These are phyloP conservation scores for Globia sparganii DNA, from an alignment of 2,888 invertebrate genomes.

Conservation along the genomic window DNA sequence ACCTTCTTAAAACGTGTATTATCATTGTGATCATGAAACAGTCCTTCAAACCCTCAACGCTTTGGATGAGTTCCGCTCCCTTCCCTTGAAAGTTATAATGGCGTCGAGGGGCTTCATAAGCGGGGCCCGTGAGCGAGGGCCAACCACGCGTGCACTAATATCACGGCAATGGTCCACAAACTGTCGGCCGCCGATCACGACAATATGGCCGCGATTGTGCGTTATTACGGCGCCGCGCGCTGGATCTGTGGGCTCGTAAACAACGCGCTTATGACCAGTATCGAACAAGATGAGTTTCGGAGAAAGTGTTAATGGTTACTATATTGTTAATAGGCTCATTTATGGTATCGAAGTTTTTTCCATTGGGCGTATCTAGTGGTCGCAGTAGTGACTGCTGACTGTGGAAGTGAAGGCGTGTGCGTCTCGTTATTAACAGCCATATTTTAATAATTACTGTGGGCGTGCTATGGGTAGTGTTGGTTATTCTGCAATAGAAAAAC, in stretches of 20 bases:
- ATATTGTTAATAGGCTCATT: slow-evolving; percentile 9
- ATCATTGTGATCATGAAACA: slow-evolving; percentile 35
- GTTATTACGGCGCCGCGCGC: slow-evolving; percentile 18
- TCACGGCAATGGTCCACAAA: slow-evolving; percentile 43
- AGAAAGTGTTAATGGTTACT: slow-evolving; percentile 2
- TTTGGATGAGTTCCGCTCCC: slow-evolving; percentile 1
- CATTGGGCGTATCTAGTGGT: not conserved
- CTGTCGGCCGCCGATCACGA: slow-evolving; percentile 25
- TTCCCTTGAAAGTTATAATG: slow-evolving; percentile 45
- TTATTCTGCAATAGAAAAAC: too few relatives aligned
- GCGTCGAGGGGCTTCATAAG: not conserved
- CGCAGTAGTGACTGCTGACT: not conserved
- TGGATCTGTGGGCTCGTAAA: slow-evolving; percentile 34
- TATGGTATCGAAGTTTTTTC: not conserved
- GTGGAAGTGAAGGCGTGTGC: too few relatives aligned
- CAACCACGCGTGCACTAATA: slow-evolving; percentile 31
- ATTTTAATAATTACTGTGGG: too few relatives aligned
- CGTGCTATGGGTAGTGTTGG: too few relatives aligned
- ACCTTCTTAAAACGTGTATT: slow-evolving; percentile 35
- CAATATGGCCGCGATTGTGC: slow-evolving; percentile 25
- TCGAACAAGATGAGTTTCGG: slow-evolving; percentile 3
- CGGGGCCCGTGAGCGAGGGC: not conserved
- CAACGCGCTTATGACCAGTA: slow-evolving; percentile 22
- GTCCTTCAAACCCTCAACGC: slow-evolving; percentile 22
- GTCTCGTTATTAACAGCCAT: too few relatives aligned